Percentiles rank a stretch among this genome's conserved stretches.
Conservation (phyloP, 2,888 invertebrate species). For the Mylabris sibirica region DNA sequence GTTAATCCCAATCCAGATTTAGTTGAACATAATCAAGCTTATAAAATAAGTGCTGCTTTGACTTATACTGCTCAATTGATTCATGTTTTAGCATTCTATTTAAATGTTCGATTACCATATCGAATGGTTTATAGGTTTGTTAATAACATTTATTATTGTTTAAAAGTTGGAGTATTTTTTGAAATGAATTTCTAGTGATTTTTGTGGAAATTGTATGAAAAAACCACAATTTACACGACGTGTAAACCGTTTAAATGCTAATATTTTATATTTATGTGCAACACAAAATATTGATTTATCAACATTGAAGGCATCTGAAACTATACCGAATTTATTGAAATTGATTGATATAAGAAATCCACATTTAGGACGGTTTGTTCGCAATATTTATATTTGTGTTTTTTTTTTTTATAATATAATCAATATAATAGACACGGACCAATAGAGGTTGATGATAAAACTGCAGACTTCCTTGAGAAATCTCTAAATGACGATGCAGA, state of each 20-base stretch:
- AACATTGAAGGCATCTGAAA: conserved; percentile 71
- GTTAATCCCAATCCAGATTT: conserved; percentile 64
- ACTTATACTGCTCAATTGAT: conserved; percentile 87
- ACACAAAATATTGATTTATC: conserved; percentile 75
- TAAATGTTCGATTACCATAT: conserved; percentile 83
- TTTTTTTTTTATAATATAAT: not conserved
- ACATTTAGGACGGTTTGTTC: conserved; percentile 74
- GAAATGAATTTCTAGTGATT: conserved; percentile 70
- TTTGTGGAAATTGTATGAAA: conserved; percentile 75
- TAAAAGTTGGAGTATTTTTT: no score
- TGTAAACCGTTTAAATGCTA: conserved; percentile 81
- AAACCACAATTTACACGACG: conserved; percentile 77
- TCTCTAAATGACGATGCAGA: conserved; percentile 68
- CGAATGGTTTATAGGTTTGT: conserved; percentile 71
- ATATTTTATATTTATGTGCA: conserved; percentile 80
- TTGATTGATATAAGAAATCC: conserved; percentile 71
- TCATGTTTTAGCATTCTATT: conserved; percentile 80
- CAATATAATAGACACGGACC: conserved; percentile 65
- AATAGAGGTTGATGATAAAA: conserved; percentile 66
- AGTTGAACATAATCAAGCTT: conserved; percentile 72
- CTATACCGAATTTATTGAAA: conserved; percentile 75
- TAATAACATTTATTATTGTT: no score
- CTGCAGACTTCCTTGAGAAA: conserved; percentile 70
- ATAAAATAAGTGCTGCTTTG: conserved; percentile 80
- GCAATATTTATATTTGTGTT: not conserved